Evolutionary conservation across 2,113 vertebrate species (phyloP).

Genomic region (Mungos mungo): DNA sequence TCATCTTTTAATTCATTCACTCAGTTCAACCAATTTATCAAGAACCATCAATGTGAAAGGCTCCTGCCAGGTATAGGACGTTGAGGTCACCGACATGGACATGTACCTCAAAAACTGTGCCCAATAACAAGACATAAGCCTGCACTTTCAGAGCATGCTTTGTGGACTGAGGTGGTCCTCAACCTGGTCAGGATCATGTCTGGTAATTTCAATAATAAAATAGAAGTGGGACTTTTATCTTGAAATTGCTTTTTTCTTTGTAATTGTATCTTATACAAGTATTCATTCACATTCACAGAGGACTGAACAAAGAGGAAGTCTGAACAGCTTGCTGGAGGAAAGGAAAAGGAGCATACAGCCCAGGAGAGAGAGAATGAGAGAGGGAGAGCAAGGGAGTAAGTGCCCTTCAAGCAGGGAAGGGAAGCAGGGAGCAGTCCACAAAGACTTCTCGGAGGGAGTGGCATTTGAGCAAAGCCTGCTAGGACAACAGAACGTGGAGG

Average conservation of each 20-base stretch:
- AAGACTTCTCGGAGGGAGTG: not conserved
- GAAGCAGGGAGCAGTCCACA: not conserved
- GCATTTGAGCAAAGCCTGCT: not conserved
- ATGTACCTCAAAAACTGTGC: not conserved
- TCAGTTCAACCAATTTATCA: not conserved
- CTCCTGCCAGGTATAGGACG: not conserved
- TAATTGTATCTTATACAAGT: not conserved
- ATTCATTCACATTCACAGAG: not conserved
- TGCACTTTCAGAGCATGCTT: not conserved
- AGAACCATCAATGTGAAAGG: not conserved
- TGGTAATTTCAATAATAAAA: not conserved
- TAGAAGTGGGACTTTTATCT: not conserved
- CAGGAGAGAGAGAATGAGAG: not conserved
- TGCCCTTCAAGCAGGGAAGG: not conserved
- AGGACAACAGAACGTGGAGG: not conserved
- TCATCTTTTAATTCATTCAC: slow-evolving; percentile 19
- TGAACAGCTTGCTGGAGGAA: not conserved
- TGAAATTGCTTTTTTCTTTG: not conserved
- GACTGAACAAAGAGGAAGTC: no score
- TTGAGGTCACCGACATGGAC: not conserved
- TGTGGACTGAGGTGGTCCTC: not conserved
- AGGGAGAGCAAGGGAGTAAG: not conserved
- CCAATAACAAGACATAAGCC: rapidly evolving
- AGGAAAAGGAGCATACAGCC: not conserved
- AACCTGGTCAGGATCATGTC: not conserved